These are phyloP conservation scores for Lacanobia oleracea DNA, from an alignment of 2,888 invertebrate genomes.

Conservation along the genomic window DNA sequence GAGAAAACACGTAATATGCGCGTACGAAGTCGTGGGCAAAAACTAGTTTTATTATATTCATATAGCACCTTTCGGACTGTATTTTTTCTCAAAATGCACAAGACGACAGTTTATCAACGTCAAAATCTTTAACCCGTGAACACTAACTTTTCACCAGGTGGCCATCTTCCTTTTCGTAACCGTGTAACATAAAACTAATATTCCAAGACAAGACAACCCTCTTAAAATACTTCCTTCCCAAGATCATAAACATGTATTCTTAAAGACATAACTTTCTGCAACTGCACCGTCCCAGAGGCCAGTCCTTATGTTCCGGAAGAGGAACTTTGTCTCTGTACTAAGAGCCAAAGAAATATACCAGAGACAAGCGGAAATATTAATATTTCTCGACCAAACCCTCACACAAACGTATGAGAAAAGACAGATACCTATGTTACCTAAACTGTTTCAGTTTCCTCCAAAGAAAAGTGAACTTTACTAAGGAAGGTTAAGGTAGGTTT, in stretches of 20 bases:
- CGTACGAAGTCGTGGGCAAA: too few species aligned
- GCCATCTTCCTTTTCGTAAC: too few species aligned
- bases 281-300: conserved; percentile 22
- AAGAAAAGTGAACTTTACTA: conserved; percentile 48
- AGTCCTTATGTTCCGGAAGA: conserved; percentile 33
- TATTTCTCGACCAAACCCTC: conserved; percentile 51
- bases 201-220: not conserved
- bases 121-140: too few species aligned
- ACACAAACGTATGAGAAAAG: conserved; percentile 62
- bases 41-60: too few species aligned
- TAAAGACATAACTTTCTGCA: conserved; percentile 40
- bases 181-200: not conserved
- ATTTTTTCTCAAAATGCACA: too few species aligned
- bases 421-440: conserved; percentile 59
- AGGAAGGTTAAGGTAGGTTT: conserved; percentile 19
- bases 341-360: conserved; percentile 49
- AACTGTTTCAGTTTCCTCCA: conserved; percentile 17
- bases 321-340: conserved; percentile 48
- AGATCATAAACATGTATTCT: conserved; percentile 33
- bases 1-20: too few species aligned
- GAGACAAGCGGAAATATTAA: conserved; percentile 62
- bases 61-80: too few species aligned
- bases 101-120: too few species aligned
- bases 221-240: conserved; percentile 20
- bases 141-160: too few species aligned